Evolutionary conservation across 2,888 invertebrate species (phyloP), one percentile per base, ranked within the genome.

Genomic region (Cephus pygmeus): DNA sequence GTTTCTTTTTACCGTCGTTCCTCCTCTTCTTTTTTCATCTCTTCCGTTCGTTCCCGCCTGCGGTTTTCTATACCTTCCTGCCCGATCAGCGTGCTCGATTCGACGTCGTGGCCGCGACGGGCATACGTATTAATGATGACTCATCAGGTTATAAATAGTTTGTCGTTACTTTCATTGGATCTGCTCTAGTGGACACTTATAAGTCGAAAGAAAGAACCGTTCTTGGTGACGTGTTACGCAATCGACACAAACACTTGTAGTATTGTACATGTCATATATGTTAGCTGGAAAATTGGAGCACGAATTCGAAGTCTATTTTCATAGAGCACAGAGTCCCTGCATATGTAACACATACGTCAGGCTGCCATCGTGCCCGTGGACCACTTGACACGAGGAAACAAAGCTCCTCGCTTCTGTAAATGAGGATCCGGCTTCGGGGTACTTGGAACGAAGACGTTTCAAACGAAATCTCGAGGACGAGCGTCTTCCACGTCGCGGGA

Each of bases 401-500:
- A 56, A 56, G 56, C 56, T 56, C 56, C 23, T 56, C 23, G 56
- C 56, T 56, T 56, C 56, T 56, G 56, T 56, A 56, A 56, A 56
- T 56, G 56, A 56, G 56, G 56, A 56, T 56, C 56, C 56, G 23
- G 9, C 56, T 56, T 23, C 56, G 9, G 23, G 23, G 56, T 56
- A 56, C 56, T 56, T 23, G 56, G 56, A 73, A 35, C 33, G 73
- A 78, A 73, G 33, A 75, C 71, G 36, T 35, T 31, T 71, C 23
- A 34, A 77, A 34, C 69, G n/a, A 69, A 74, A 71, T 77, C 35
- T 68, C 23, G 23, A 31, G 34, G 34, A 73, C 35, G 30, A 73
- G 36, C 35, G 12, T 31, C 35, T 9, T 36, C 73, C 56, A 23
- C 34, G 76, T 84, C 83, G 84, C 83, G 23, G 56, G 56, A 83